Evolutionary conservation across 2,888 invertebrate genomes (phyloP).

Genomic region (Orthonevra nobilis): DNA sequence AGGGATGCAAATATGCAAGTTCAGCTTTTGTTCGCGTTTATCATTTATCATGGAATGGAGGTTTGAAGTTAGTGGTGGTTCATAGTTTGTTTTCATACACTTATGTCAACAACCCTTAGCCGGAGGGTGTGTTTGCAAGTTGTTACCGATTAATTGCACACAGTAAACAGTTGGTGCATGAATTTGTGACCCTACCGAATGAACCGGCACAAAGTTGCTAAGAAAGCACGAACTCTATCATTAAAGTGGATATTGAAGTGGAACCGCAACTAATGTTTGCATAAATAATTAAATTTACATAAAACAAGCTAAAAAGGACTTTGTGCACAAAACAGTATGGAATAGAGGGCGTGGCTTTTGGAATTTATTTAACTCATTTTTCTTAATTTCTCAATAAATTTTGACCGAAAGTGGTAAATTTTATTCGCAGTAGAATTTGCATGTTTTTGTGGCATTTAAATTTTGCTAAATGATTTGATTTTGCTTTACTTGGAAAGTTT

Average conservation of each 20-base stretch:
- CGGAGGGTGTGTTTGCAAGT: constrained; percentile 38
- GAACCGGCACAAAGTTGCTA: background rate
- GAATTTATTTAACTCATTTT: background rate
- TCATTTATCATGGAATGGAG: constrained; percentile 19
- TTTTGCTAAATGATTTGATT: too few species aligned
- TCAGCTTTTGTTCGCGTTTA: constrained; percentile 42
- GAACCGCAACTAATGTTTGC: background rate
- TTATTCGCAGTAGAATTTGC: too few species aligned
- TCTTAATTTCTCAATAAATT: too few species aligned
- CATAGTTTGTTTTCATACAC: constrained; percentile 38
- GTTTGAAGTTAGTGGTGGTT: constrained; percentile 8
- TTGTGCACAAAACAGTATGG: background rate
- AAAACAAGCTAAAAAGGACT: constrained; percentile 2
- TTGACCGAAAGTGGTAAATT: too few species aligned
- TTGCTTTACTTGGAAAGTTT: too few species aligned
- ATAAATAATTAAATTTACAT: constrained; percentile 20
- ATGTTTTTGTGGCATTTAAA: too few species aligned
- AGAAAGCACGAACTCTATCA: background rate
- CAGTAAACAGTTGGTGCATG: constrained; percentile 11
- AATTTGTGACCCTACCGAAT: constrained; percentile 21
- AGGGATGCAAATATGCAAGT: constrained; percentile 60
- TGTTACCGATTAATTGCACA: constrained; percentile 59
- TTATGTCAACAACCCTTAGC: constrained; percentile 62
- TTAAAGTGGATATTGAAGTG: background rate
- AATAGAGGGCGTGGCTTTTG: constrained; percentile 15